phyloP scores from a whole-genome alignment of 2,797 vertebrate species.

The Muscicapa comitata region DNA sequence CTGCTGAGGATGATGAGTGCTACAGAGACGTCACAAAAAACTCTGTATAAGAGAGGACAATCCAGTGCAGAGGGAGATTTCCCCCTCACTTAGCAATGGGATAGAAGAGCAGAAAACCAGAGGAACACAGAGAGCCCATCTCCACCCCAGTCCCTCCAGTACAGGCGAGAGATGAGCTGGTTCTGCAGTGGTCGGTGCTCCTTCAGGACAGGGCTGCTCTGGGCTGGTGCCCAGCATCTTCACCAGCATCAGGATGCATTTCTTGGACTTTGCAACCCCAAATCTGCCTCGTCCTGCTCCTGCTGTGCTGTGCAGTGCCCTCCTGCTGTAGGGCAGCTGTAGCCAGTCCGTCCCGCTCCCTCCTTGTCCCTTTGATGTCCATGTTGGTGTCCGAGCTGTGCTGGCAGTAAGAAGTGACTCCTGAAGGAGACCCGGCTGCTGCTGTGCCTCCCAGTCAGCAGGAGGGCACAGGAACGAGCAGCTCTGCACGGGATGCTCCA shows the following conservation, averaged over 20 bases:
- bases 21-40: neutral
- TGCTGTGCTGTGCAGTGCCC: neutral
- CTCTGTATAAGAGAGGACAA: neutral
- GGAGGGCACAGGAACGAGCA: neutral
- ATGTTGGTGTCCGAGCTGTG: fast-evolving
- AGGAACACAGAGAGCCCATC: neutral
- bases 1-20: neutral
- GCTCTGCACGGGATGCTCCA: neutral
- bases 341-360: neutral
- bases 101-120: neutral
- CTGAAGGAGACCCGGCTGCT: neutral
- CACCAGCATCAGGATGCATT: neutral
- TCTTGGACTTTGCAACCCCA: neutral
- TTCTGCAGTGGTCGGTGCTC: neutral
- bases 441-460: neutral
- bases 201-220: neutral
- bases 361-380: fast-evolving
- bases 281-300: neutral
- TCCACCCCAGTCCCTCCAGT: neutral
- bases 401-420: neutral
- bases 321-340: neutral
- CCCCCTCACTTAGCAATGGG: neutral
- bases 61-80: neutral
- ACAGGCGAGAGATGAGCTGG: neutral
- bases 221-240: neutral